Base-by-base conservation (phyloP, 2,113 vertebrate species). In the Planiliza haematocheilus region DNA sequence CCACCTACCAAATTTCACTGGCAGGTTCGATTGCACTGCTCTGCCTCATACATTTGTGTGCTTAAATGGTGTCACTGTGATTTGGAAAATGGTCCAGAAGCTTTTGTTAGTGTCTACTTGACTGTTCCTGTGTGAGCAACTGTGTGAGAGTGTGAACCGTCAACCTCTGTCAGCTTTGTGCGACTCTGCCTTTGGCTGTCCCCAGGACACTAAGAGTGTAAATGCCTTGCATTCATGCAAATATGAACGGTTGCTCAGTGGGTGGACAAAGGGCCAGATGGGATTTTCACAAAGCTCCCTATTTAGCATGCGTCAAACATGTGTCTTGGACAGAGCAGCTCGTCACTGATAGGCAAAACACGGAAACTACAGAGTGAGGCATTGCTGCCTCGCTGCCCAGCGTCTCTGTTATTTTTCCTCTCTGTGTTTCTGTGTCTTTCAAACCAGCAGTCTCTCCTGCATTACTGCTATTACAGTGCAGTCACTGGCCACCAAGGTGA, bases 291-390 rank as follows among this genome's bases (percentile, higher is more conserved):
- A 84, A 87, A 82, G 70, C 67, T 84, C 49, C 80, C 46, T 74
- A 63, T 84, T 85, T 77, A 75, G 72, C 48, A 55, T 16, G 72
- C 86, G 70, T 75, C 75, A 80, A 83, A 82, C 80, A 72, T 80
- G 74, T 76, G 65, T 83, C 67, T 82, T 8, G 36, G 59, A 58
- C 58, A 57, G 63, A 67, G 62, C 67, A 55, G 70, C 57, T 59
- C 45, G 45, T 74, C 68, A 51, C 67, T 16, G 57, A 79, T 64
- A 63, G 66, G 74, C 67, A 61, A 77, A 42, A 74, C 79, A 72
- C 74, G 79, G 79, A 79, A 73, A 74, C 66, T 34, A 42, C 50
- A 70, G 69, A 38, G 45, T 53, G 14, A 45, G 71, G 66, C 48
- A 60, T 74, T 61, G 83, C 59, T 67, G 74, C 62, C 17, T 74